Conservation (phyloP, 2,888 invertebrate species). For the Amiota minor region DNA sequence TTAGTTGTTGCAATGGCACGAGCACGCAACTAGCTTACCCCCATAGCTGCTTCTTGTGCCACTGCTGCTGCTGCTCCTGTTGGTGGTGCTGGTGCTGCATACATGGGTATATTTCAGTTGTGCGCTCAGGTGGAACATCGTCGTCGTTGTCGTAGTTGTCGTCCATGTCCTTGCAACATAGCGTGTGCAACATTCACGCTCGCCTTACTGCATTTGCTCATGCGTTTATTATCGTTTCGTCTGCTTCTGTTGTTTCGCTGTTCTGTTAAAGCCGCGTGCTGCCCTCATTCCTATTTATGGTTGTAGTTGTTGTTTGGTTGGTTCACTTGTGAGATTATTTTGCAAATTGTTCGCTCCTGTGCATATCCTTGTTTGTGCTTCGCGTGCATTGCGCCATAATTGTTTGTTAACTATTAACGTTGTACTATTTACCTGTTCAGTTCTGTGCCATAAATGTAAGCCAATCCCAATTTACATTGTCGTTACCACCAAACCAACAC, state of each 20-base stretch:
- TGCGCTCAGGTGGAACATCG: constrained; percentile 53
- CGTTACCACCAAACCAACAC: not conserved
- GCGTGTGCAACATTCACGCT: constrained; percentile 53
- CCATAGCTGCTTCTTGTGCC: not conserved
- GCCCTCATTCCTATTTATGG: not conserved
- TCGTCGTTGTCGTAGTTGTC: constrained; percentile 35
- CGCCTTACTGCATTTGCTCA: constrained; percentile 37
- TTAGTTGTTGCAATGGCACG: constrained; percentile 23
- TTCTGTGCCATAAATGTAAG: not conserved
- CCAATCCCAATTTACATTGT: not conserved
- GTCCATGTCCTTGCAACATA: not conserved
- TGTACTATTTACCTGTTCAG: constrained; percentile 33
- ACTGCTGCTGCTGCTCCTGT: not conserved
- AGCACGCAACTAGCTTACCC: constrained; percentile 30
- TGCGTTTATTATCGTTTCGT: constrained; percentile 11
- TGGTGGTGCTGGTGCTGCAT: not conserved
- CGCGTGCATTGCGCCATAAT: constrained; percentile 24
- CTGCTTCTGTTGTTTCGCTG: not conserved
- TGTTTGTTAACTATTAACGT: constrained; percentile 39
- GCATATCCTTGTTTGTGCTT: constrained; percentile 1
- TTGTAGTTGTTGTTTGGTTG: not conserved
- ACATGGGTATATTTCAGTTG: constrained; percentile 13
- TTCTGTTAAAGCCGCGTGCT: constrained; percentile 5
- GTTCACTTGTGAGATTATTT: constrained; percentile 13
- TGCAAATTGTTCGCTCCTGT: constrained; percentile 5